Base-by-base conservation (phyloP, 1,140 invertebrate species). In the Trissolcus basalis region DNA sequence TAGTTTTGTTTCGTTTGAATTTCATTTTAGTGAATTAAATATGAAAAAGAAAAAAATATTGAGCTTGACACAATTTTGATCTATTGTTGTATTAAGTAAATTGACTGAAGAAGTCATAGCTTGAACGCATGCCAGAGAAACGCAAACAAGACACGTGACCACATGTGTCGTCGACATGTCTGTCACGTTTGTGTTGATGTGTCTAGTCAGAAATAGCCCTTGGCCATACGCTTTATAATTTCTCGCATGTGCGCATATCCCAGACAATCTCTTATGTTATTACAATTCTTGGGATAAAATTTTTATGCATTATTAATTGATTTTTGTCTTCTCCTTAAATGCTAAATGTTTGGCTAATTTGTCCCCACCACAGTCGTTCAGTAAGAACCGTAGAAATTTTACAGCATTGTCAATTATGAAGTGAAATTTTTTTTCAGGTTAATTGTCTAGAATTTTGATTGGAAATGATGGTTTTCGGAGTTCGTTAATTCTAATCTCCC, bases 111-210 rank as follows among this genome's bases (percentile, higher is more conserved):
- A 70, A 16, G 10, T 16, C 16, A 19, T 16, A 15, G 15, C 1
- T 4, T 3, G 7, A 60, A 67, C 70, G 70, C 61, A 61, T 73
- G 70, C 49, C 54, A 48, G 19, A 27, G 19, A 27, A 27, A 27
- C 19, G 19, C 19, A 27, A 53, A 59, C 48, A 35, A 47, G 59
- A 11, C 16, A 74, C 71, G 63, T 74, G 69, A 47, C 58, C 44
- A 27, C 19, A 27, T 27, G 19, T 27, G 19, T 6, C 80, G 72
- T 69, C 75, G 64, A 64, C 64, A 68, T 56, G 76, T 78, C 76
- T 74, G 39, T 63, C 47, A 67, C 11, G 6, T 54, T 14, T 43
- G 43, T 41, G 43, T 63, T 67, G 61, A 67, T 56, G 61, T 36
- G 55, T 67, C 55, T 67, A 67, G 71, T 14, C 50, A 36, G 49